Evolutionary conservation across 2,113 vertebrate species (phyloP), one percentile per base, ranked within the genome.

Genomic region (Poecile atricapillus): DNA sequence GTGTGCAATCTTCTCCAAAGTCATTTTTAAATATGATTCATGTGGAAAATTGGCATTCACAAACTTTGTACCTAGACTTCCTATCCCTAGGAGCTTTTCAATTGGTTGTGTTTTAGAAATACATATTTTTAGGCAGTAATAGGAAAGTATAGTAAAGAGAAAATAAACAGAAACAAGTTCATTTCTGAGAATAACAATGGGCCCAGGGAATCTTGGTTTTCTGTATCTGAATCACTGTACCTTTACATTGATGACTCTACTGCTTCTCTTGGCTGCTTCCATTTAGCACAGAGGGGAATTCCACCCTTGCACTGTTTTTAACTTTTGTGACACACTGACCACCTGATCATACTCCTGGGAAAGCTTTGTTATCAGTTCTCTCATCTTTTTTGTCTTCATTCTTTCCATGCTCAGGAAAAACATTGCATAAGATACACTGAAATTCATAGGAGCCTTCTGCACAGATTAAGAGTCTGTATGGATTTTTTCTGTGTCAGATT

Each of bases 31-130:
- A 79, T 67, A 78, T 46, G 52, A 89, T 84, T 95, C 92, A 87
- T 52, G 52, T 87, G 69, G 55, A 93, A 94, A 95, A 96, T 60
- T 94, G 92, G 30, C 74, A 75, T 81, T 89, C 93, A 5, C 39
- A 70, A 82, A 39, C 47, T 84, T 93, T 87, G 28, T 55, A 93
- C 19, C 30, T 84, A 76, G 41, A 52, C 17, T 75, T 81, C 20
- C 27, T 89, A 55, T n/a, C 69, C 65, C 65, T 68, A 25, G 8
- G 52, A 87, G 27, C 44, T 44, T 47, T 87, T 93, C 24, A 46
- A 85, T 75, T 78, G 33, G 16, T 71, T 93, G 28, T 15, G 18
- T 75, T 87, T 87, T 41, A 64, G 64, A 95, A 82, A 59, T 50
- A 52, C 1, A 0, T 46, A 17, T 47, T 84, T 92, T 95, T 69